A percentile compares a stretch with the other conserved stretches of the same genome.
phyloP scores from a whole-genome alignment of 2,113 vertebrate genomes.

The Oryzias celebensis region DNA sequence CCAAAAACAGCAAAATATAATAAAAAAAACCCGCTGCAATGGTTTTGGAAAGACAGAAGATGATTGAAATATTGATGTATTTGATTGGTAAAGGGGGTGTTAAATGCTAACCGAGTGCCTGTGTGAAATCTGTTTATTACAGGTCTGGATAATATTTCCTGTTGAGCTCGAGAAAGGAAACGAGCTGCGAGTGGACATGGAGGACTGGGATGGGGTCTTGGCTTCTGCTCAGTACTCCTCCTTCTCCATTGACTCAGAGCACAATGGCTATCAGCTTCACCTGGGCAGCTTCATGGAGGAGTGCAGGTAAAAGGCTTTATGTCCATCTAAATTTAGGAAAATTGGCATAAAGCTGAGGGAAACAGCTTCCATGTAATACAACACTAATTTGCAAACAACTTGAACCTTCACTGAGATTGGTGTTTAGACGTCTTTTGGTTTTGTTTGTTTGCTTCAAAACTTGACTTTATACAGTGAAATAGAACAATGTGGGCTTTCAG shows the following conservation, averaged over 20 bases:
- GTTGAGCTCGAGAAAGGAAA: slow-evolving; percentile 75
- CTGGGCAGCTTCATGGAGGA: slow-evolving; percentile 29
- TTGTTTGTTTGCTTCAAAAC: too few species aligned
- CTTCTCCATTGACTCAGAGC: slow-evolving; percentile 68
- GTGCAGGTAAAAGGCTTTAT: slow-evolving; percentile 25
- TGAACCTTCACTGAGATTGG: too few species aligned
- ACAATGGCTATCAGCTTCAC: slow-evolving; percentile 29
- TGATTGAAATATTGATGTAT: background rate
- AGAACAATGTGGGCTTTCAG: too few species aligned
- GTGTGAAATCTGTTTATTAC: background rate
- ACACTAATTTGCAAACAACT: background rate
- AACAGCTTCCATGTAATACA: background rate
- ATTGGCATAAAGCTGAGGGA: background rate
- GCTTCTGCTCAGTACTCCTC: background rate
- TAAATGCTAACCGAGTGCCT: slow-evolving; percentile 1
- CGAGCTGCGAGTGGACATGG: slow-evolving; percentile 66
- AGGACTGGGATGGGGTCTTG: background rate
- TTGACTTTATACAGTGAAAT: too few species aligned
- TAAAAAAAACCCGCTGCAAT: too few species aligned
- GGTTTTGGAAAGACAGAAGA: too few species aligned
- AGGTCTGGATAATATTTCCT: slow-evolving; percentile 80
- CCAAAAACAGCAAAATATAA: too few species aligned
- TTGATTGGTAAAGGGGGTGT: too few species aligned
- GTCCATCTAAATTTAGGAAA: background rate
- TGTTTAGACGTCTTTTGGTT: too few species aligned